A percentile compares a stretch with the other conserved stretches of the same genome.
Conservation (phyloP, 2,113 vertebrate genomes). For the Tonatia bakeri region DNA sequence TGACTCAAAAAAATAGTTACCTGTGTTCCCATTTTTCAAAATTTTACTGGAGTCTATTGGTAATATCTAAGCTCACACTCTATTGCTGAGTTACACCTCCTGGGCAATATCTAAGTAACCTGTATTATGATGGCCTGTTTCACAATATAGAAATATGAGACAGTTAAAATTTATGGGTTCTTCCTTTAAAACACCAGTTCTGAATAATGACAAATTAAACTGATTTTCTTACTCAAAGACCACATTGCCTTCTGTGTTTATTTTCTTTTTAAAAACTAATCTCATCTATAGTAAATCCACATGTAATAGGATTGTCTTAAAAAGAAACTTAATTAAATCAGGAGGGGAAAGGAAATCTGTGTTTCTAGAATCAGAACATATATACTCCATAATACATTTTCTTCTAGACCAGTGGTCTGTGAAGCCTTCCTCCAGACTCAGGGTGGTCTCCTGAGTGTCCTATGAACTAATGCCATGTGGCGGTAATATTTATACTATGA, state of each 20-base stretch:
- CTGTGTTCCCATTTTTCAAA: constrained; percentile 40
- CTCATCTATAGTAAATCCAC: constrained; percentile 48
- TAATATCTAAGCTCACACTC: not conserved
- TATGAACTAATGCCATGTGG: not conserved
- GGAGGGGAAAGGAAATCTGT: constrained; percentile 28
- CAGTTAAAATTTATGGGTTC: not conserved
- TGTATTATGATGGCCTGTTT: constrained; percentile 10
- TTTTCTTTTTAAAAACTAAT: constrained; percentile 58
- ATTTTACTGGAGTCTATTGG: constrained; percentile 44
- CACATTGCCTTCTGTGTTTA: constrained; percentile 51
- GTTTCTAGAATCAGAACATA: constrained; percentile 20
- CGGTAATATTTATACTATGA: not conserved
- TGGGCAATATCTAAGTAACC: constrained; percentile 35
- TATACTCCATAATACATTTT: not conserved
- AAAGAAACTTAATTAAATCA: constrained; percentile 57
- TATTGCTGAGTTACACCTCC: not conserved
- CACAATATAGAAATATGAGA: not conserved
- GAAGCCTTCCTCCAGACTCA: not conserved
- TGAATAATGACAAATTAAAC: constrained; percentile 48
- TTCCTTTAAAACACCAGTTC: constrained; percentile 45
- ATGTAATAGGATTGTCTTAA: constrained; percentile 43
- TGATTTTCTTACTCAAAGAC: constrained; percentile 53
- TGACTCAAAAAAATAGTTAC: constrained; percentile 47
- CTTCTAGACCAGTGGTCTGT: not conserved
- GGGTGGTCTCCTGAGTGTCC: not conserved